phyloP scores from a whole-genome alignment of 2,888 invertebrate genomes.

The Drosophila borealis region DNA sequence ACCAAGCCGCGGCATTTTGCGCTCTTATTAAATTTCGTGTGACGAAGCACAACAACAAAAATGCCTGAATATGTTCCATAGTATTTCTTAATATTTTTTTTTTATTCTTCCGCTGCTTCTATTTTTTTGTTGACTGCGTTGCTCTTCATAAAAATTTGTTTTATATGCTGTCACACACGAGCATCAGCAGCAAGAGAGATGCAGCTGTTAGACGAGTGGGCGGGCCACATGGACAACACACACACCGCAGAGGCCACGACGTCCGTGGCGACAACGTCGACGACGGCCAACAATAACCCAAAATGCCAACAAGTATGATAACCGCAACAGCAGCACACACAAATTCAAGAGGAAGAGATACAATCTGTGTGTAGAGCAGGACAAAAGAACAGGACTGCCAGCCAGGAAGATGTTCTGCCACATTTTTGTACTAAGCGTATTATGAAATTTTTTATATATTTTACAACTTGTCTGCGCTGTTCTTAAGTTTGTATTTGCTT shows the following conservation, averaged over 20 bases:
- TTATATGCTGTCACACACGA: constrained; percentile 68
- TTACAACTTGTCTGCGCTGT: constrained; percentile 71
- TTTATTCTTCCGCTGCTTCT: constrained; percentile 9
- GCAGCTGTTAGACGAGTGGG: constrained; percentile 52
- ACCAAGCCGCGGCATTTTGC: constrained; percentile 54
- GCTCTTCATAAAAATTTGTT: constrained; percentile 80
- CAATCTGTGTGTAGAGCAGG: constrained; percentile 47
- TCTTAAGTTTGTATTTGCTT: constrained; percentile 35
- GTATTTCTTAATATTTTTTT: constrained; percentile 17
- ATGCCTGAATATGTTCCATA: constrained; percentile 53
- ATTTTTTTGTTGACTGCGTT: constrained; percentile 42
- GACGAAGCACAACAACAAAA: constrained; percentile 46
- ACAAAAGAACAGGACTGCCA: constrained; percentile 18
- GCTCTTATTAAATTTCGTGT: constrained; percentile 71
- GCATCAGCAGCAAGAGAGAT: constrained; percentile 15
- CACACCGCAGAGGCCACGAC: constrained; percentile 33
- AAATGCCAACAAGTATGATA: constrained; percentile 78
- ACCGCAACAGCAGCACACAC: constrained; percentile 55
- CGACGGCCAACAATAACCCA: constrained; percentile 72
- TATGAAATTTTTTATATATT: constrained; percentile 76
- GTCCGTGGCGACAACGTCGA: constrained; percentile 39
- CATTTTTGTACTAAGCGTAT: constrained; percentile 75
- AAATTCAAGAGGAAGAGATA: constrained; percentile 25
- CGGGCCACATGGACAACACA: constrained; percentile 29
- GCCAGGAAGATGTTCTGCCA: constrained; percentile 72